These are phyloP conservation scores for Crossaster papposus DNA, from an alignment of 53 echinoderm and acorn worm species.

Conservation along the genomic window DNA sequence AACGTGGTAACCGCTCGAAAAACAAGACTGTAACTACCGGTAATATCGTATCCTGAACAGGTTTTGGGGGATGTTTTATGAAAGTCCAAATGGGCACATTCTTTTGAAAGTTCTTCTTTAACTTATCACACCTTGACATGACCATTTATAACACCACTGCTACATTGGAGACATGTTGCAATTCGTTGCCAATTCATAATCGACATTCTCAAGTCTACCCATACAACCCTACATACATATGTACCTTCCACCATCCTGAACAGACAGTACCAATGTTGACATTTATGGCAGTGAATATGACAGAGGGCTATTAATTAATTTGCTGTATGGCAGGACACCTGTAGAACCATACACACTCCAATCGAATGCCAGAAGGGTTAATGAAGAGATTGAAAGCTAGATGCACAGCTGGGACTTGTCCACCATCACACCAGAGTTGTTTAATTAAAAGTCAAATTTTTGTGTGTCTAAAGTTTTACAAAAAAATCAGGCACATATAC, in stretches of 20 bases:
- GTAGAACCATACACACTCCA: slow-evolving; percentile 1
- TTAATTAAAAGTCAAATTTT: background rate
- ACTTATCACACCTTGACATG: background rate
- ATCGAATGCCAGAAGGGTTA: background rate
- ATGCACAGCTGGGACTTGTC: background rate
- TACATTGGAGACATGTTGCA: background rate
- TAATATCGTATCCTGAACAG: too few species aligned
- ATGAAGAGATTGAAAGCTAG: background rate
- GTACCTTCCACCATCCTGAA: too few species aligned
- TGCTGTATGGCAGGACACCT: slow-evolving; percentile 27
- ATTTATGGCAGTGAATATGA: background rate
- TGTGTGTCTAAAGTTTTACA: background rate
- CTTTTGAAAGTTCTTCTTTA: background rate
- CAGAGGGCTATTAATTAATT: slow-evolving; percentile 32
- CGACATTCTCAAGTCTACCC: background rate
- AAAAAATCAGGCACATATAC: background rate
- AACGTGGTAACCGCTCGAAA: too few species aligned
- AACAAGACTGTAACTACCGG: too few species aligned
- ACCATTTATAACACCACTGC: background rate
- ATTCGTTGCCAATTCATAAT: background rate
- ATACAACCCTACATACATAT: background rate
- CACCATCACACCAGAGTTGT: slow-evolving; percentile 9
- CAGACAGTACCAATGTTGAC: slow-evolving; percentile 21
- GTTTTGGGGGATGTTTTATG: too few species aligned
- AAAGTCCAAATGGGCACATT: too few species aligned